Evolutionary conservation across 2,888 invertebrate species (phyloP), one percentile per base, ranked within the genome.

Genomic region (Tiliacea aurago): DNA sequence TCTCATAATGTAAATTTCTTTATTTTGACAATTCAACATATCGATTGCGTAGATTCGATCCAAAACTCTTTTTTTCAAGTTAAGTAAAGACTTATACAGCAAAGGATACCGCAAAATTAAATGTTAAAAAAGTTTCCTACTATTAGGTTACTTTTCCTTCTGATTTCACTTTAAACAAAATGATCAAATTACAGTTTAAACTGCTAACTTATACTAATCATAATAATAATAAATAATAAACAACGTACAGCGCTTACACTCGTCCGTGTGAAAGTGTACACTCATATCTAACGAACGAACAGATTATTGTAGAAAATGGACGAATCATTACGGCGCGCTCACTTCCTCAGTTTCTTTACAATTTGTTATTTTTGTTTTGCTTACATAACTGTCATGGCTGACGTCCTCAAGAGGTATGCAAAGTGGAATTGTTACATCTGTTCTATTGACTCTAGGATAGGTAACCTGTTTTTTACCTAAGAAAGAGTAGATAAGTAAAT

Each of bases 341-440:
- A 75, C 81, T 81, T 81, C 83, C 81, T 75, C 9, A 56, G 59
- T 82, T 81, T 83, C 75, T 79, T 69, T 74, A 58, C 5, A 56
- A 56, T 66, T 70, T 70, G 59, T 73, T 78, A 53, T 69, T 78
- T 82, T 78, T 81, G 20, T 70, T 68, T 10, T 70, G 18, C 28
- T 80, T 66, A 69, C 9, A 5, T 66, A 82, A 78, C 37, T 64
- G 59, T 82, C 74, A 70, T 58, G 70, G 55, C 64, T 81, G 68
- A 71, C 47, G 72, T 72, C 64, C 67, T 55, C 72, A 11, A 43
- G 23, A 55, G 28, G 53, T 18, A 64, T 78, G 63, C 56, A 78
- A 68, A 62, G 78, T 79, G 58, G 41, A 15, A 55, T 61, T 61
- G 23, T 37, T 69, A 33, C 7, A 13, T 53, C 37, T 59, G 4